These are phyloP conservation scores for Coracias cyanogaster DNA, from an alignment of 2,797 vertebrate species.

Conservation along the genomic window DNA sequence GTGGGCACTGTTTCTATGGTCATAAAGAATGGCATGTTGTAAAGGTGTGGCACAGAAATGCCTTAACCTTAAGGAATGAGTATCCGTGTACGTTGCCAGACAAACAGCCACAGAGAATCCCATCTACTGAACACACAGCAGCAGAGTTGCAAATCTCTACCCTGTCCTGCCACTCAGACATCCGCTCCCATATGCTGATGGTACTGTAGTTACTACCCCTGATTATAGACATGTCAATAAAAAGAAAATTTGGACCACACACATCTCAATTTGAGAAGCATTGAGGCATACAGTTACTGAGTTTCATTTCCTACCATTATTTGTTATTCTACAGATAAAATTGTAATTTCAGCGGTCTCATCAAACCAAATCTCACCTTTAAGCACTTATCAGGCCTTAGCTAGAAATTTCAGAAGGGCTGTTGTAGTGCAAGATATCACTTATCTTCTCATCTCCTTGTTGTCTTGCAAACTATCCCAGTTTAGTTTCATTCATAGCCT, in stretches of 20 bases:
- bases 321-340: neutral
- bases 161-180: neutral
- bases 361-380: neutral
- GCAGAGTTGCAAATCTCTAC: neutral
- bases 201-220: neutral
- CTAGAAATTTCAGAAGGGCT: neutral
- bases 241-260: neutral
- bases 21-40: neutral
- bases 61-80: neutral
- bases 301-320: conserved; percentile 2
- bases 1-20: neutral
- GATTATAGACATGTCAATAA: neutral
- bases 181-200: neutral
- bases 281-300: neutral
- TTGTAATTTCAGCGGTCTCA: neutral
- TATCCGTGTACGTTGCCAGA: neutral
- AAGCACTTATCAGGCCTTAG: neutral
- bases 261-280: neutral
- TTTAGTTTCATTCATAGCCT: neutral
- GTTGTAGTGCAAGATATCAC: neutral
- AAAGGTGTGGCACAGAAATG: neutral
- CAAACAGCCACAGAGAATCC: accelerated
- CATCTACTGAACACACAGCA: neutral
- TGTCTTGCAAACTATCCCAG: neutral
- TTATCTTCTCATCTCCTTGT: neutral